Conservation (phyloP, 2,888 invertebrate species). For the Drosophila mimetica region DNA sequence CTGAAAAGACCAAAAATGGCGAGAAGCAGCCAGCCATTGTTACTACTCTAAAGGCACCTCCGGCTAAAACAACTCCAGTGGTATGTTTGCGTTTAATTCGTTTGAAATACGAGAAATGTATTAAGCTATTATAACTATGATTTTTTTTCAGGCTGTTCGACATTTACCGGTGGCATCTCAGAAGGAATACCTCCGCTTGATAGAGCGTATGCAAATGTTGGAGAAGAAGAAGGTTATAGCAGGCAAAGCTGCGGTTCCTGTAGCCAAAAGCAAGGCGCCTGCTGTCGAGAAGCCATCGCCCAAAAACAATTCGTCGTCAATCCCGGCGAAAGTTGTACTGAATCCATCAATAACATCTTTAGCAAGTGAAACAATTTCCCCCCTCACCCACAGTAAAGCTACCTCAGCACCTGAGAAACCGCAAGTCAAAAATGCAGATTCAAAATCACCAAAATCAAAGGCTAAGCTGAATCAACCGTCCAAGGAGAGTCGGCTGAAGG, state of each 20-base stretch:
- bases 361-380: background rate
- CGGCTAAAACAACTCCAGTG: slow-evolving; percentile 66
- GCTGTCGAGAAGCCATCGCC: background rate
- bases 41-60: slow-evolving; percentile 3
- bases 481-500: slow-evolving; percentile 66
- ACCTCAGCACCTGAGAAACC: background rate
- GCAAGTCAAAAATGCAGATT: background rate
- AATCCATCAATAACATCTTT: background rate
- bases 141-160: slow-evolving; percentile 79
- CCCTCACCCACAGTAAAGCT: background rate
- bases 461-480: slow-evolving; percentile 31
- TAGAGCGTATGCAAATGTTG: slow-evolving; percentile 83
- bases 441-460: slow-evolving; percentile 8
- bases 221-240: slow-evolving; percentile 69
- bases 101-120: background rate
- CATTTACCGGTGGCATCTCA: slow-evolving; percentile 84
- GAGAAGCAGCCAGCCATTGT: background rate
- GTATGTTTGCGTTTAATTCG: slow-evolving; percentile 54
- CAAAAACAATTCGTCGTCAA: background rate
- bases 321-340: background rate
- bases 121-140: too few species aligned
- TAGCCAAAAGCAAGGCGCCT: background rate
- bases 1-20: background rate
- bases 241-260: background rate
- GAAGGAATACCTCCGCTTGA: slow-evolving; percentile 81